Percentiles rank a stretch among this genome's conserved stretches.
Evolutionary conservation across 2,113 vertebrate genomes (phyloP).

Genomic region (Craseonycteris thonglongyai): DNA sequence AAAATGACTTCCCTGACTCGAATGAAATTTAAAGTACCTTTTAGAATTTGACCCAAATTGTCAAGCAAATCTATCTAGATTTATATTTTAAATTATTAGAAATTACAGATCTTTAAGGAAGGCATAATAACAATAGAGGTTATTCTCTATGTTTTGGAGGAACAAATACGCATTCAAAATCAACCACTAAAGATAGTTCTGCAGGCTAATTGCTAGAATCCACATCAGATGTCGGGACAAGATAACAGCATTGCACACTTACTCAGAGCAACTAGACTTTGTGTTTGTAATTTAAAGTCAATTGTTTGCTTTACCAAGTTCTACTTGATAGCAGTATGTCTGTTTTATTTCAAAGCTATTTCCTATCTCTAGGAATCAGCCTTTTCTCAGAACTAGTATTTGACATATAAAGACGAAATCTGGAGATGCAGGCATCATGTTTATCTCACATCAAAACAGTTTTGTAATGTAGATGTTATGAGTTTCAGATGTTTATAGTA

Average conservation of each 20-base stretch:
- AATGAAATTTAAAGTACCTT: slow-evolving; percentile 1
- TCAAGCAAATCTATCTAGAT: background rate
- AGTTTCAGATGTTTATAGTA: background rate
- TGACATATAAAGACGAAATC: background rate
- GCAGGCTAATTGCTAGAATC: background rate
- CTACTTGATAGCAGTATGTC: background rate
- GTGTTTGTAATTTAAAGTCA: background rate
- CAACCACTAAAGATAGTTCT: background rate
- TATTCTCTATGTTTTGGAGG: background rate
- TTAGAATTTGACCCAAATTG: background rate
- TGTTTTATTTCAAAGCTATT: slow-evolving; percentile 1
- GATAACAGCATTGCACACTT: background rate
- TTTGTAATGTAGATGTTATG: background rate
- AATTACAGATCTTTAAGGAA: background rate
- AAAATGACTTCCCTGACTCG: slow-evolving; percentile 41
- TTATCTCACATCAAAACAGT: background rate
- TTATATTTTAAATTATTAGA: slow-evolving; percentile 22
- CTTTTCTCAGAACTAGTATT: background rate
- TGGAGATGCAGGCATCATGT: background rate
- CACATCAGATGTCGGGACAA: background rate
- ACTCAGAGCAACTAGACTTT: background rate
- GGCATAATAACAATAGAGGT: background rate
- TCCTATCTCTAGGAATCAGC: background rate
- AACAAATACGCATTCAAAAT: background rate
- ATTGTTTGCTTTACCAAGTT: background rate